Evolutionary conservation across 2,113 vertebrate species (phyloP).

Genomic region (Crotalus viridis): DNA sequence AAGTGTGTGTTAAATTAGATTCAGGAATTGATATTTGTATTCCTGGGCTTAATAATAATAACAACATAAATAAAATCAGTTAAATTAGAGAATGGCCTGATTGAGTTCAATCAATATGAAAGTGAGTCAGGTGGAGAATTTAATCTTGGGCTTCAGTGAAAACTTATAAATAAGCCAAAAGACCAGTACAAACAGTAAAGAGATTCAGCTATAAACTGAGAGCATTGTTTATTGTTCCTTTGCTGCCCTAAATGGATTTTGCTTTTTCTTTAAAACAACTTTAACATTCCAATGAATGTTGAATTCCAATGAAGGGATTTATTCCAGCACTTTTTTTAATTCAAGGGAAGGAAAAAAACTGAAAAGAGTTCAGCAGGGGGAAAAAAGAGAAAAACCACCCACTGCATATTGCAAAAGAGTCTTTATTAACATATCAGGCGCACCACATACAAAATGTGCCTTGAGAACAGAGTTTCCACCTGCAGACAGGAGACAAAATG

Average conservation of each 20-base stretch:
- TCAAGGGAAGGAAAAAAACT: conserved; percentile 27
- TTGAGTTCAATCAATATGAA: conserved; percentile 71
- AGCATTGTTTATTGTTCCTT: conserved; percentile 40
- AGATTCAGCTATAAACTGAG: conserved; percentile 44
- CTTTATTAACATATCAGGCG: conserved; percentile 1
- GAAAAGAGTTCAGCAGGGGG: neutral
- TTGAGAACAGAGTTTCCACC: neutral
- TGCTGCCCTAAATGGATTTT: conserved; percentile 37
- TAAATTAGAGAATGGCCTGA: conserved; percentile 73
- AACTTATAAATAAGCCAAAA: conserved; percentile 64
- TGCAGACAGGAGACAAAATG: conserved; percentile 4
- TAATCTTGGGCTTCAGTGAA: conserved; percentile 63
- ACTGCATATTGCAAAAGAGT: neutral
- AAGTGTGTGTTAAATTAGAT: conserved; percentile 65
- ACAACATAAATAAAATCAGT: conserved; percentile 51
- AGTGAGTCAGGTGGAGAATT: conserved; percentile 71
- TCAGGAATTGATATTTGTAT: conserved; percentile 73
- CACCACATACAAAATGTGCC: neutral
- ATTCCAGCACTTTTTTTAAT: conserved; percentile 33
- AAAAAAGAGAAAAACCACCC: conserved; percentile 31
- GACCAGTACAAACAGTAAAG: conserved; percentile 43
- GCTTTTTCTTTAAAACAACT: conserved; percentile 42
- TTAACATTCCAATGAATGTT: conserved; percentile 33
- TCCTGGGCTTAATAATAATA: conserved; percentile 72
- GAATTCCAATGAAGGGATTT: conserved; percentile 46